These are phyloP conservation scores for Cataglyphis cursor DNA, from an alignment of 2,888 invertebrate genomes.

Conservation along the genomic window DNA sequence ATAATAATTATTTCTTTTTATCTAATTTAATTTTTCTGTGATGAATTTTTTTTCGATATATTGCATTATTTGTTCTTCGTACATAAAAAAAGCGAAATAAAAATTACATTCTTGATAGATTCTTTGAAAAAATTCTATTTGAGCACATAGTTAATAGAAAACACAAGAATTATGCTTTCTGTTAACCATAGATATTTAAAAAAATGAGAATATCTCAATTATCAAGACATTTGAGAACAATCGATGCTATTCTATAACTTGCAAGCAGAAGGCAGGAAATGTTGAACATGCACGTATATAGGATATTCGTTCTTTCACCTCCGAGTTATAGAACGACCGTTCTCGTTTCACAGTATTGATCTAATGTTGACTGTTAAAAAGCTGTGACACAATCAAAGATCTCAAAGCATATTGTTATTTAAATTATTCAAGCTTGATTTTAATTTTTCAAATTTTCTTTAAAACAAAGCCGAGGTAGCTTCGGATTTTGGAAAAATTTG, in stretches of 20 bases:
- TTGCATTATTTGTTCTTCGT: not conserved
- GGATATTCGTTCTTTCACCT: conserved; percentile 55
- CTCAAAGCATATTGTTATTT: conserved; percentile 27
- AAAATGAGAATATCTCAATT: conserved; percentile 29
- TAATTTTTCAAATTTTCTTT: not conserved
- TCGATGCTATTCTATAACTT: conserved; percentile 43
- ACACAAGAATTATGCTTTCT: not conserved
- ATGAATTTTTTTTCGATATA: conserved; percentile 3
- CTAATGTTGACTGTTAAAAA: conserved; percentile 56
- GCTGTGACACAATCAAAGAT: conserved; percentile 41
- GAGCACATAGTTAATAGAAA: too few relatives aligned
- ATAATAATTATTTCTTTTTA: conserved; percentile 25
- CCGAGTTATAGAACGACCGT: conserved; percentile 50
- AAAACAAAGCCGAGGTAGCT: not conserved
- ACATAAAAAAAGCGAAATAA: not conserved
- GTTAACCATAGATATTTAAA: not conserved
- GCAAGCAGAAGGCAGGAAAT: conserved; percentile 44
- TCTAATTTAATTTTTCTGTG: conserved; percentile 6
- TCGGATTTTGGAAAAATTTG: not conserved
- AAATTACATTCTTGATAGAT: not conserved
- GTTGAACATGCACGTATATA: conserved; percentile 49
- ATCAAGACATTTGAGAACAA: conserved; percentile 41
- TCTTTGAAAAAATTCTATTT: not conserved
- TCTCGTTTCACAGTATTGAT: conserved; percentile 54
- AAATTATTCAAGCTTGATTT: not conserved